phyloP scores from a whole-genome alignment of 2,113 vertebrate genomes.

The Tiliqua scincoides region DNA sequence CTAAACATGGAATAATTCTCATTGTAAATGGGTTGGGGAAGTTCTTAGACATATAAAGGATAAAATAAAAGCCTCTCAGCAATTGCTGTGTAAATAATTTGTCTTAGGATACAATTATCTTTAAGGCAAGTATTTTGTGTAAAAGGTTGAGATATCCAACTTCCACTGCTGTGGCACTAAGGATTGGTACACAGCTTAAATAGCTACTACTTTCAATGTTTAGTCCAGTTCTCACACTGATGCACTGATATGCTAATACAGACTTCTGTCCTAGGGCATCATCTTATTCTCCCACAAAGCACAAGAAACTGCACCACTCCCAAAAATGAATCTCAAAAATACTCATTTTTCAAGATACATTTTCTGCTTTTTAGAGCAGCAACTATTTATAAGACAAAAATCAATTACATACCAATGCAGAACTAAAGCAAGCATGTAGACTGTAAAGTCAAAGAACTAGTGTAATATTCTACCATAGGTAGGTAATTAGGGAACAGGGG shows the following conservation, averaged over 20 bases:
- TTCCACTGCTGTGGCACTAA: too few species aligned
- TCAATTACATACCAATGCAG: background rate
- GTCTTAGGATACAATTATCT: conserved; percentile 40
- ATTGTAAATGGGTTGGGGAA: conserved; percentile 45
- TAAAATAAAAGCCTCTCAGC: conserved; percentile 17
- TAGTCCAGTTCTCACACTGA: too few species aligned
- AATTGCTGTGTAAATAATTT: conserved; percentile 28
- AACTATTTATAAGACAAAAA: background rate
- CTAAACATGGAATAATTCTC: conserved; percentile 52
- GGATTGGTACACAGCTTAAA: background rate
- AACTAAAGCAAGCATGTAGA: background rate
- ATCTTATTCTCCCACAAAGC: too few species aligned
- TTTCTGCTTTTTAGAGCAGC: background rate
- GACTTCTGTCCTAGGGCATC: background rate
- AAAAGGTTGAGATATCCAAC: background rate
- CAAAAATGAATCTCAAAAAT: too few species aligned
- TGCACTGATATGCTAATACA: background rate
- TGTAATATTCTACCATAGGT: background rate
- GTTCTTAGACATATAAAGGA: conserved; percentile 45
- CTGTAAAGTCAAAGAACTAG: background rate
- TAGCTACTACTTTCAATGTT: too few species aligned
- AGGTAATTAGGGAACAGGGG: background rate
- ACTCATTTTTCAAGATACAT: background rate
- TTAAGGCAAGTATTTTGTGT: conserved; percentile 41
- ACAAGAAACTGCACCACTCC: too few species aligned